These are phyloP conservation scores for Pediacus dermestoides DNA, from an alignment of 2,888 invertebrate genomes.

Conservation along the genomic window DNA sequence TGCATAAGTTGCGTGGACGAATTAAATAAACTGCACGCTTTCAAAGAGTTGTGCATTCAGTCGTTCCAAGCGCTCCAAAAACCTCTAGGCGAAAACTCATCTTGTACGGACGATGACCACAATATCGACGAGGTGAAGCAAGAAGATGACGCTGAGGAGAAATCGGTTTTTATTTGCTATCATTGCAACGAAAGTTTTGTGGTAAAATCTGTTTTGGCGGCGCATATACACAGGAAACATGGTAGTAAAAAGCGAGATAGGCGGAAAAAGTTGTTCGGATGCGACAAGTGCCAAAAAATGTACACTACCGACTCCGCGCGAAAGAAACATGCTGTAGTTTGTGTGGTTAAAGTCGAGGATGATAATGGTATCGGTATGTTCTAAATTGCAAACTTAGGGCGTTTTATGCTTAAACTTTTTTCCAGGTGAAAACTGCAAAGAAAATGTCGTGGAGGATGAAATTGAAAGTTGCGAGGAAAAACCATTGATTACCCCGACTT, in stretches of 20 bases:
- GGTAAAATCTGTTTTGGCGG: constrained; percentile 21
- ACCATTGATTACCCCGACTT: constrained; percentile 17
- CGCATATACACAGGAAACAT: constrained; percentile 25
- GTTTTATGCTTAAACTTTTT: no score
- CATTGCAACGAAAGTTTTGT: constrained; percentile 28
- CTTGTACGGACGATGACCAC: constrained; percentile 12
- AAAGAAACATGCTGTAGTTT: constrained; percentile 27
- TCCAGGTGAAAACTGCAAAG: background rate
- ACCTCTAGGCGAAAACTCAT: no score
- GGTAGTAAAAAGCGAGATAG: constrained; percentile 13
- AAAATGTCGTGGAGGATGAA: background rate
- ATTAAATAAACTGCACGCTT: constrained; percentile 34
- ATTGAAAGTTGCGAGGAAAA: constrained; percentile 6
- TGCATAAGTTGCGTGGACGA: constrained; percentile 32
- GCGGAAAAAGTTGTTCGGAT: constrained; percentile 18
- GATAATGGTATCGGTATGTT: no score
- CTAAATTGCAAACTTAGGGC: no score
- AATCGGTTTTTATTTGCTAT: constrained; percentile 23
- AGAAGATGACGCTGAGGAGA: constrained; percentile 11
- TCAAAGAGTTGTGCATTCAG: constrained; percentile 35
- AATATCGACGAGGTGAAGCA: constrained; percentile 11
- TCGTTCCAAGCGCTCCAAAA: constrained; percentile 26
- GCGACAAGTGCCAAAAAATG: constrained; percentile 25
- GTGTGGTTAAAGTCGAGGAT: constrained; percentile 21
- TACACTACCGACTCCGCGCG: constrained; percentile 27